These are phyloP conservation scores for Drosophila sp. DNA, from an alignment of 1,140 invertebrate genomes.

Conservation along the genomic window DNA sequence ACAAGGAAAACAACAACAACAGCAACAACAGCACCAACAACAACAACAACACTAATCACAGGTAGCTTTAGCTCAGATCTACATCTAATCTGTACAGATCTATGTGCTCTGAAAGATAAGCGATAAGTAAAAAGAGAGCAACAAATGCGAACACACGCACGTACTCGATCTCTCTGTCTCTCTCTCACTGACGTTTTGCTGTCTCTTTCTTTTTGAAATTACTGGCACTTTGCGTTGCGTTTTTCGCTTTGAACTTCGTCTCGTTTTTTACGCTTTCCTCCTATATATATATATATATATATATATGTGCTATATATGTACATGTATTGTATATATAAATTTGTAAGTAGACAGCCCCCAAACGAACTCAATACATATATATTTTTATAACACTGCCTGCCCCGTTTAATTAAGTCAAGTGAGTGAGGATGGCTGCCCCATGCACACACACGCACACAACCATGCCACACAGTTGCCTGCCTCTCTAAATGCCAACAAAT, in stretches of 20 bases:
- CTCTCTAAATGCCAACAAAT: constrained; percentile 76
- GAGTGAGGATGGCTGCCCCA: constrained; percentile 72
- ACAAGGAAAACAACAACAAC: constrained; percentile 12
- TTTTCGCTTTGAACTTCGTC: constrained; percentile 54
- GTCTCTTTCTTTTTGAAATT: constrained; percentile 14
- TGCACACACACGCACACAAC: constrained; percentile 41
- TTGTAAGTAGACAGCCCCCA: constrained; percentile 6
- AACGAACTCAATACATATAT: constrained; percentile 22
- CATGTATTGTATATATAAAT: constrained; percentile 13
- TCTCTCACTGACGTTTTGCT: neutral
- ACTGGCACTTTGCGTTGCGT: constrained; percentile 38
- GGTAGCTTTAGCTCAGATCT: constrained; percentile 28
- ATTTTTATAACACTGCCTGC: constrained; percentile 57
- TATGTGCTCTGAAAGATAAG: constrained; percentile 51
- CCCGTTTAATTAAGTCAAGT: constrained; percentile 79
- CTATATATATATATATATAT: constrained; percentile 51
- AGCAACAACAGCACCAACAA: constrained; percentile 6
- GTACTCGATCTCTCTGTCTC: neutral
- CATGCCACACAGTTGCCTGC: constrained; percentile 53
- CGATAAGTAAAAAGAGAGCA: constrained; percentile 49
- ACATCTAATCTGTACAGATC: constrained; percentile 52
- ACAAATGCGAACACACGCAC: constrained; percentile 37
- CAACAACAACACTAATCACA: constrained; percentile 10
- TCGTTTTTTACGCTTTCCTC: constrained; percentile 57
- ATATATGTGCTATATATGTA: constrained; percentile 54